Evolutionary conservation across 2,113 vertebrate species (phyloP), one percentile per base, ranked within the genome.

Genomic region (Anser brachyrhynchus): DNA sequence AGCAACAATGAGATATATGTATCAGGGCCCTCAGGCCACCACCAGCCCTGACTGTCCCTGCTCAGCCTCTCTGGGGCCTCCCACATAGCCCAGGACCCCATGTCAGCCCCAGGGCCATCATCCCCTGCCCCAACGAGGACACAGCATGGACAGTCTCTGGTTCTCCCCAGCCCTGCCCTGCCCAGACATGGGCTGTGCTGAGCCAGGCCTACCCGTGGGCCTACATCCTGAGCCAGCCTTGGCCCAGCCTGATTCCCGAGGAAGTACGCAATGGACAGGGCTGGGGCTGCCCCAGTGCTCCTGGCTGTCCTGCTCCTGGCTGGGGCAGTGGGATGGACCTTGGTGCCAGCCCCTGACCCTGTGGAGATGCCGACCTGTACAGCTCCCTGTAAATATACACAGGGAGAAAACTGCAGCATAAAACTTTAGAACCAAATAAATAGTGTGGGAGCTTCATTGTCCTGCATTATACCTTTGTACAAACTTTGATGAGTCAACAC

Each of bases 231-330:
- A 2, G 52, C 52, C 8, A 4, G 18, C 43, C 31, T 72, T 8
- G 2, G 25, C 37, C 26, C 21, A 8, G 4, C 15, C 12, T 23
- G 18, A 1, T 33, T n/a, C 39, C 29, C n/a, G 18, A 9, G 29
- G 12, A 41, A 3, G 13, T 75, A 20, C 29, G 11, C 0, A 0
- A 39, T 31, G 57, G 10, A n/a, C 3, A 6, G 17, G 10, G 3
- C 20, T 62, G 16, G 39, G 11, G 25, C 54, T 51, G 49, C 49
- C 49, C 19, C 22, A 23, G 22, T 51, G 49, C 49, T 51, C 49
- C 49, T 51, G 49, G 49, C 49, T 76, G 19, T 13, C 22, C 12
- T 25, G 49, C 22, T 51, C 49, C 49, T 51, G 21, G 5, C 22
- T 25, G 49, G 22, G 49, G 49, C 12, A 16, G 43, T 43, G 49